Conservation (phyloP, 92 coral and sea anemone genomes). For the Nematostella vectensis region DNA sequence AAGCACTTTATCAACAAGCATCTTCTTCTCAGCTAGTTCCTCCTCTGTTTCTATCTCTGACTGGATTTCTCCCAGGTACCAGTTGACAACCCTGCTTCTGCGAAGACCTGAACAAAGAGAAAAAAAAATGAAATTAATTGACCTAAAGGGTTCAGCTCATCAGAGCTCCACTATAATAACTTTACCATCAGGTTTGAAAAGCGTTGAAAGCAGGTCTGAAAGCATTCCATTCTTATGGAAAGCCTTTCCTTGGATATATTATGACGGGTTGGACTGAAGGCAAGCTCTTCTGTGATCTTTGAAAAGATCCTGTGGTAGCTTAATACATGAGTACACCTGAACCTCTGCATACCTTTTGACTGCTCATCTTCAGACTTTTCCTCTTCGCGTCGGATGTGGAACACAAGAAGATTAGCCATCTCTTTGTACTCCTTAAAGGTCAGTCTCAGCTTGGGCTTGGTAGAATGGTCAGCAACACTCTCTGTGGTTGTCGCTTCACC, state of each 20-base stretch:
- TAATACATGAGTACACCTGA: too few species aligned
- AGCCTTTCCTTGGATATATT: too few species aligned
- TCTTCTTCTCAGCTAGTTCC: slow-evolving; percentile 85
- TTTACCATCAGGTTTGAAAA: too few species aligned
- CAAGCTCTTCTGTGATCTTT: too few species aligned
- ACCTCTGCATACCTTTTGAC: too few species aligned
- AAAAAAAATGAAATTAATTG: too few species aligned
- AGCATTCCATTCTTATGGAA: too few species aligned
- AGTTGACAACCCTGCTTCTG: slow-evolving; percentile 83
- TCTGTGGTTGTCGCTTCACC: slow-evolving; percentile 41
- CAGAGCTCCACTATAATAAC: too few species aligned
- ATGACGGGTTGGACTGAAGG: too few species aligned
- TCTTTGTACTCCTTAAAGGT: slow-evolving; percentile 60
- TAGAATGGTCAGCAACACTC: slow-evolving; percentile 21
- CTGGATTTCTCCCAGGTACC: slow-evolving; percentile 78
- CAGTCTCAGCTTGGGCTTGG: slow-evolving; percentile 53
- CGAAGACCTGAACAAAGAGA: slow-evolving; percentile 32
- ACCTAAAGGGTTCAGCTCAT: too few species aligned
- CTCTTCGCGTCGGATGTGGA: slow-evolving; percentile 57
- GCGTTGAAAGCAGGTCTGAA: too few species aligned
- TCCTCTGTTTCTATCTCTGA: slow-evolving; percentile 85
- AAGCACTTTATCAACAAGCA: slow-evolving; percentile 79
- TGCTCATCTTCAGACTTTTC: slow-evolving; percentile 58
- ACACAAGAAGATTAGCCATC: slow-evolving; percentile 57
- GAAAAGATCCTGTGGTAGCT: too few species aligned